A percentile compares a stretch with the other conserved stretches of the same genome.
phyloP scores from a whole-genome alignment of 2,888 invertebrate genomes.

The Asteroscopus sphinx region DNA sequence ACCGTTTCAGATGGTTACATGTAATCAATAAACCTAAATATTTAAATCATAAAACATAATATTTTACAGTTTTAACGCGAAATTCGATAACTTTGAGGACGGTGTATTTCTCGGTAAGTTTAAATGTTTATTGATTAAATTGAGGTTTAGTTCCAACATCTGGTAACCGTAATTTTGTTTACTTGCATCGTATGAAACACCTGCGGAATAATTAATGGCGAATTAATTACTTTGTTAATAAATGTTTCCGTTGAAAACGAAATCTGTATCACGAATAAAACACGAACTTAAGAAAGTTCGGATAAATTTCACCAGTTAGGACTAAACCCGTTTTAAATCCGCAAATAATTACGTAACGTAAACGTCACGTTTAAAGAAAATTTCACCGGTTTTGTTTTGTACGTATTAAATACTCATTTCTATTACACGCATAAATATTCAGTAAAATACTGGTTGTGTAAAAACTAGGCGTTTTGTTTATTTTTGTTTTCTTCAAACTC shows the following conservation, averaged over 20 bases:
- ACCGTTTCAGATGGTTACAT: slow-evolving; percentile 29
- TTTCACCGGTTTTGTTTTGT: not conserved
- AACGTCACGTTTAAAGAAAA: slow-evolving; percentile 6
- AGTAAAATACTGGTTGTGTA: not conserved
- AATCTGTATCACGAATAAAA: slow-evolving; percentile 25
- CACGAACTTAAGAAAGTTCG: slow-evolving; percentile 39
- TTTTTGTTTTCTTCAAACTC: slow-evolving; percentile 12
- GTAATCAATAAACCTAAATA: slow-evolving; percentile 64
- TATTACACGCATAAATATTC: slow-evolving; percentile 2
- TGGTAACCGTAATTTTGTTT: slow-evolving; percentile 53
- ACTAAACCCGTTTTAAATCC: slow-evolving; percentile 30
- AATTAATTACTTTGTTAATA: slow-evolving; percentile 46
- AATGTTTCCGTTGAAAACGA: slow-evolving; percentile 44
- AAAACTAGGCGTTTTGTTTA: slow-evolving; percentile 1
- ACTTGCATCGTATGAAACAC: slow-evolving; percentile 45
- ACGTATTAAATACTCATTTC: slow-evolving; percentile 5
- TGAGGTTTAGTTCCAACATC: slow-evolving; percentile 61
- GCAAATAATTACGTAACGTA: slow-evolving; percentile 13
- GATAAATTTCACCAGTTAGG: slow-evolving; percentile 21
- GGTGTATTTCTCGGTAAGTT: slow-evolving; percentile 55
- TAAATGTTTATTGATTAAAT: slow-evolving; percentile 59
- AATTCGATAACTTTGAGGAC: slow-evolving; percentile 44
- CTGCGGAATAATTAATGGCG: slow-evolving; percentile 48
- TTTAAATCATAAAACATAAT: slow-evolving; percentile 53
- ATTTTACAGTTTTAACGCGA: slow-evolving; percentile 53